phyloP scores from a whole-genome alignment of 2,113 vertebrate species.

The Periophthalmus modestus region DNA sequence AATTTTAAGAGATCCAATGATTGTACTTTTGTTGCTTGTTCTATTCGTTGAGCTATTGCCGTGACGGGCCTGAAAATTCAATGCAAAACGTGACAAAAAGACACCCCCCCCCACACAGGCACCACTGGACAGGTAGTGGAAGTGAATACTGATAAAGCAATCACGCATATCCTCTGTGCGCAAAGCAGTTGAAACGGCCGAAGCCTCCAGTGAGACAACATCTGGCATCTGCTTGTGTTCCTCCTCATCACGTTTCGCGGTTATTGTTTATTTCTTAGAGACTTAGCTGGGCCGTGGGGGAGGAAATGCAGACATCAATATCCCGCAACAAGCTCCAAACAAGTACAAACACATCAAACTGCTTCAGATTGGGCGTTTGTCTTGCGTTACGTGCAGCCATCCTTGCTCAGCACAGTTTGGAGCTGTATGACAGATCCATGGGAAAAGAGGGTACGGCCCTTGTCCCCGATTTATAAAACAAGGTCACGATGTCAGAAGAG shows the following conservation, averaged over 20 bases:
- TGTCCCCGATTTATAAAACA: slow-evolving; percentile 9
- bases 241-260: slow-evolving; percentile 30
- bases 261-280: slow-evolving; percentile 63
- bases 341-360: slow-evolving; percentile 40
- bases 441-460: slow-evolving; percentile 24
- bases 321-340: slow-evolving; percentile 47
- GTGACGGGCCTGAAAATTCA: slow-evolving; percentile 14
- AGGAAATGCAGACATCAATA: slow-evolving; percentile 65
- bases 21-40: neutral
- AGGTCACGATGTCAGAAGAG: slow-evolving; percentile 12
- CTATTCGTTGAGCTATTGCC: slow-evolving; percentile 14
- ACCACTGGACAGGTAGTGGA: slow-evolving; percentile 35
- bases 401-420: slow-evolving; percentile 6
- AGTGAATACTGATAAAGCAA: slow-evolving; percentile 63
- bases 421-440: slow-evolving; percentile 3
- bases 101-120: slow-evolving; percentile 22
- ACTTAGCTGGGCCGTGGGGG: slow-evolving; percentile 45
- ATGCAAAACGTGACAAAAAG: slow-evolving; percentile 26
- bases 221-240: slow-evolving; percentile 43
- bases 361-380: slow-evolving; percentile 14
- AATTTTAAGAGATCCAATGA: neutral
- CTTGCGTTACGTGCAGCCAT: slow-evolving; percentile 8
- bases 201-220: slow-evolving; percentile 34
- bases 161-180: slow-evolving; percentile 52
- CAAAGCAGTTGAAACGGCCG: slow-evolving; percentile 30